Base-by-base conservation (phyloP, 2,113 vertebrate species). In the Strigops habroptila region DNA sequence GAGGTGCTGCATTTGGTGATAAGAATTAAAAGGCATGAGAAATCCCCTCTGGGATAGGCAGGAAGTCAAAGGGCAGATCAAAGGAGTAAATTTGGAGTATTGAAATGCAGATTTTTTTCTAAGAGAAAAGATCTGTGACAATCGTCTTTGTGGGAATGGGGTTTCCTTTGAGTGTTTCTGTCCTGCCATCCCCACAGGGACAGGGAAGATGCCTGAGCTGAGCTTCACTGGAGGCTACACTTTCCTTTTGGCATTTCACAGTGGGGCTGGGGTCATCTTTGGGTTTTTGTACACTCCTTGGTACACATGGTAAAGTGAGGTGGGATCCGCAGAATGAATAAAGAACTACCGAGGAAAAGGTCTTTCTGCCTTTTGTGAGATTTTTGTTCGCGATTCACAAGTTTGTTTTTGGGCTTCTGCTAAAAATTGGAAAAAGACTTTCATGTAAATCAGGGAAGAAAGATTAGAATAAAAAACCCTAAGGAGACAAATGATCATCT, bases 141-240 rank as follows among this genome's bases (percentile, higher is more conserved):
- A 22, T 24, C 33, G 3, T 75, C 17, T 30, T 48, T 51, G 1
- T 43, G 24, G 43, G 37, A 63, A 33, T 2, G 1, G 9, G 19
- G 10, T 82, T 67, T 80, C 11, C 73, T 75, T 23, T 44, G 39
- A 31, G 33, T 53, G 6, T 49, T 31, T 80, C 49, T 71, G 37
- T 41, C 23, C 43, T 46, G 10, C 43, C 43, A 48, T 77, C 18
- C 25, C 18, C 9, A 8, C 10, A 35, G 41, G 37, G 27, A 77
- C 0, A 2, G 6, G 10, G 63, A 68, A 44, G 59, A 39, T 63
- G 19, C 10, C 22, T 0, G 0, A 84, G 31, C 49, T 70, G 60
- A 74, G 24, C 64, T 63, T 77, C 31, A 7, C 57, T 2, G 48
- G 44, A 53, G 39, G 12, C 19, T 63, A 4, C 48, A 27, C 51